These are phyloP conservation scores for Myripristis jacobus DNA, from an alignment of 2,797 vertebrate species.

Conservation along the genomic window DNA sequence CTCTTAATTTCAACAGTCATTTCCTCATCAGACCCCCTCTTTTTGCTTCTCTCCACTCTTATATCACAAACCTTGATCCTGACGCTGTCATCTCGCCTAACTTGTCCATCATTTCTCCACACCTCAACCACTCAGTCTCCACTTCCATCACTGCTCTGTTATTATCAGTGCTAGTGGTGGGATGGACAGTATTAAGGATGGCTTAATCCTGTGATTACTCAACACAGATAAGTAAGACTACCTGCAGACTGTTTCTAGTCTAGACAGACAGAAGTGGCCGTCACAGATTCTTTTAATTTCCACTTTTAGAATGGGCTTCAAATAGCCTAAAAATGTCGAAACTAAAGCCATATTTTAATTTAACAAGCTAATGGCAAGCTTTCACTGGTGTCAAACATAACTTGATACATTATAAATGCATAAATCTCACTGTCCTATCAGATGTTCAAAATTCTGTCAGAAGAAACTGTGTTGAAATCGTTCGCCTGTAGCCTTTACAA, in stretches of 20 bases:
- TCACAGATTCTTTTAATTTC: conserved; percentile 8
- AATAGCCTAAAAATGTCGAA: conserved; percentile 11
- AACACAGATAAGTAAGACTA: neutral
- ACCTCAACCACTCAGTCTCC: conserved; percentile 3
- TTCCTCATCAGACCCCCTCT: neutral
- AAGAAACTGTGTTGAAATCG: neutral
- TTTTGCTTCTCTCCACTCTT: conserved; percentile 14
- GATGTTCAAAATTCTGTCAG: neutral
- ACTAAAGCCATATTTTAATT: neutral
- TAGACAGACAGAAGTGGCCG: neutral
- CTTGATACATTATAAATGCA: neutral
- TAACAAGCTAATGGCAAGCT: no score
- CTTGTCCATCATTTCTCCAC: neutral
- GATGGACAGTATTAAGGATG: neutral
- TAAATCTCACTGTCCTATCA: neutral
- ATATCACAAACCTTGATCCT: neutral
- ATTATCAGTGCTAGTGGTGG: neutral
- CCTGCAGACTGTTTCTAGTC: neutral
- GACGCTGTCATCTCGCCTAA: conserved; percentile 1
- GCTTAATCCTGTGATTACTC: conserved; percentile 26
- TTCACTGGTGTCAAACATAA: no score
- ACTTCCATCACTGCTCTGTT: neutral
- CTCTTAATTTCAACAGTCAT: neutral
- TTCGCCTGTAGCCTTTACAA: no score
- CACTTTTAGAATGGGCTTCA: conserved; percentile 13